Conservation (phyloP, 2,888 invertebrate genomes). For the Cybosia mesomella region DNA sequence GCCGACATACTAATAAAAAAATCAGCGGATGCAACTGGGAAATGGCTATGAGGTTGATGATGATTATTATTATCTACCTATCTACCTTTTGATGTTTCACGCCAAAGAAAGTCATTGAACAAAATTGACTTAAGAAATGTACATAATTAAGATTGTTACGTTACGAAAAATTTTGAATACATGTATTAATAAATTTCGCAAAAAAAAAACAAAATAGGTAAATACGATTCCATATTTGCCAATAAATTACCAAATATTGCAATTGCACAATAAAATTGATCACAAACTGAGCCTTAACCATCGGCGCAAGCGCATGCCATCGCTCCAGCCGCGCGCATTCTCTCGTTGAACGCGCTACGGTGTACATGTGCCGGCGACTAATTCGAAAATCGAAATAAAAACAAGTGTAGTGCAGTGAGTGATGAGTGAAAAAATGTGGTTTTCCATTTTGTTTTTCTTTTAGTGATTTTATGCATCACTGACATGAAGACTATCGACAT, state of each 20-base stretch:
- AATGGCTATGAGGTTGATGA: too few species aligned
- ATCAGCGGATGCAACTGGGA: too few species aligned
- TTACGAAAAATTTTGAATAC: background rate
- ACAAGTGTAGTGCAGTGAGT: conserved; percentile 50
- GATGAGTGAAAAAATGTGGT: conserved; percentile 53
- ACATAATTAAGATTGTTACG: conserved; percentile 3
- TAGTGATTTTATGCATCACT: conserved; percentile 42
- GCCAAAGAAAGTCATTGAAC: background rate
- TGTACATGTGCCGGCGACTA: conserved; percentile 30
- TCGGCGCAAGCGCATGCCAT: conserved; percentile 47
- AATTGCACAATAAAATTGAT: conserved; percentile 19
- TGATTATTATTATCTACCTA: too few species aligned
- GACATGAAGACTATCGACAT: conserved; percentile 63
- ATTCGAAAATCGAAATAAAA: conserved; percentile 33
- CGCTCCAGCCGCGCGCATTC: conserved; percentile 42
- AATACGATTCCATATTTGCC: conserved; percentile 11
- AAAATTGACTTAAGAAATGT: background rate
- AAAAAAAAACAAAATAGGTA: conserved; percentile 19
- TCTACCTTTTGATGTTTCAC: background rate
- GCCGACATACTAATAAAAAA: too few species aligned
- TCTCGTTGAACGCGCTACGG: conserved; percentile 43
- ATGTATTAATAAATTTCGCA: conserved; percentile 23
- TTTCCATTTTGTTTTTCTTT: conserved; percentile 37
- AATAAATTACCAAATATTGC: conserved; percentile 13
- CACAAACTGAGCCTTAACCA: conserved; percentile 59